Evolutionary conservation across 2,113 vertebrate genomes (phyloP).

Genomic region (Nothobranchius furzeri): DNA sequence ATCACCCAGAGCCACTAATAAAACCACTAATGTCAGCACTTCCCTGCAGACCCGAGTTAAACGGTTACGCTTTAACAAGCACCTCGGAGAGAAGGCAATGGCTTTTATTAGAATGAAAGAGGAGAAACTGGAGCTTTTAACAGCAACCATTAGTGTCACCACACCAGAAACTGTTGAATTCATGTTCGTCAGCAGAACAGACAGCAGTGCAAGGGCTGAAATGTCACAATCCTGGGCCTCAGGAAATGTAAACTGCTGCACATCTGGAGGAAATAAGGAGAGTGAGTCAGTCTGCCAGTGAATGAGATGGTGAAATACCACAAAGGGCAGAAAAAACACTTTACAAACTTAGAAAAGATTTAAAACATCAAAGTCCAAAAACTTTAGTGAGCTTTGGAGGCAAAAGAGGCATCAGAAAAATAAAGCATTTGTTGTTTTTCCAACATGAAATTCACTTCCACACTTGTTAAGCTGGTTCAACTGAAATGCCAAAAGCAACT

Average conservation of each 20-base stretch:
- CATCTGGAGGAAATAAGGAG: slow-evolving; percentile 79
- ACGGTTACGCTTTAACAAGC: slow-evolving; percentile 64
- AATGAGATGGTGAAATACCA: slow-evolving; percentile 72
- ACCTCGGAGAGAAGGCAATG: background rate
- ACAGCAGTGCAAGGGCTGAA: slow-evolving; percentile 37
- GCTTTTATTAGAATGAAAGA: background rate
- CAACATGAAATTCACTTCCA: too few species aligned
- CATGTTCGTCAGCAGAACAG: slow-evolving; percentile 59
- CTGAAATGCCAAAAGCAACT: too few species aligned
- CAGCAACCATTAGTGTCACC: slow-evolving; percentile 6
- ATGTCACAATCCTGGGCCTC: slow-evolving; percentile 70
- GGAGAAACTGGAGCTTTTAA: background rate
- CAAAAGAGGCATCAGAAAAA: too few species aligned
- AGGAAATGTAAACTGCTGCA: slow-evolving; percentile 71
- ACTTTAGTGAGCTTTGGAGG: too few species aligned
- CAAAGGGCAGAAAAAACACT: slow-evolving; percentile 42
- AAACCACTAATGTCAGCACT: slow-evolving; percentile 60
- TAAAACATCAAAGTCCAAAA: background rate
- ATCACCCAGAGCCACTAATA: slow-evolving; percentile 49
- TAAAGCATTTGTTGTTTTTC: too few species aligned
- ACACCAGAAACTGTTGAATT: slow-evolving; percentile 24
- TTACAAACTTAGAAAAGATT: background rate
- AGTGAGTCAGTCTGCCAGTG: slow-evolving; percentile 73
- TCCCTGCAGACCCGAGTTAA: slow-evolving; percentile 38
- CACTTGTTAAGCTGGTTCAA: too few species aligned